Evolutionary conservation across 2,888 invertebrate genomes (phyloP).

Genomic region (Germaria angustata): DNA sequence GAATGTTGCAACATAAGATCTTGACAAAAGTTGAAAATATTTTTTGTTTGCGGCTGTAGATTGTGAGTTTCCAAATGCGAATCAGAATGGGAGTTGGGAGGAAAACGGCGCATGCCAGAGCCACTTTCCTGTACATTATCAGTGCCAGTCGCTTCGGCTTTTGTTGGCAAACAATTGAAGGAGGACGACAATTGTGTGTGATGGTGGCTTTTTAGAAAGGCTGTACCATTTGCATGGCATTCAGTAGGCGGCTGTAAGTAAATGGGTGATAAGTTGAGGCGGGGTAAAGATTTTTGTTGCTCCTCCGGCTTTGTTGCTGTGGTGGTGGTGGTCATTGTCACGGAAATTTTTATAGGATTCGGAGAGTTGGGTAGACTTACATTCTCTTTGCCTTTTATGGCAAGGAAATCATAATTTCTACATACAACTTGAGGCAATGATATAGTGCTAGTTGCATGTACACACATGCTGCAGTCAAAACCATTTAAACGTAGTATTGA

Average conservation of each 20-base stretch:
- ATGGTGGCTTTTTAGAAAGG: constrained; percentile 61
- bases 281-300: constrained; percentile 71
- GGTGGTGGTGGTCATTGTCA: constrained; percentile 68
- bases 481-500: constrained; percentile 82
- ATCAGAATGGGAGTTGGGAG: constrained; percentile 76
- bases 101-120: constrained; percentile 70
- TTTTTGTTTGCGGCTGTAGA: constrained; percentile 72
- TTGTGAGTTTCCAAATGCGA: constrained; percentile 75
- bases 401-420: constrained; percentile 75
- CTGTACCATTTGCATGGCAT: constrained; percentile 23
- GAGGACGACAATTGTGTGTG: constrained; percentile 73
- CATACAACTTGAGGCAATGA: constrained; percentile 49
- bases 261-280: constrained; percentile 74
- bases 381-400: constrained; percentile 54
- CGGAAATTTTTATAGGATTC: constrained; percentile 74
- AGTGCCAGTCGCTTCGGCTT: constrained; percentile 41
- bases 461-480: constrained; percentile 81
- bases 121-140: constrained; percentile 54
- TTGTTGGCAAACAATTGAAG: constrained; percentile 74
- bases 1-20: constrained; percentile 74
- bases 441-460: constrained; percentile 69
- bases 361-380: constrained; percentile 68
- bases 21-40: constrained; percentile 78
- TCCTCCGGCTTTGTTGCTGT: constrained; percentile 59
- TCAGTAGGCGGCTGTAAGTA: constrained; percentile 74